Base-by-base conservation (phyloP, 2,888 invertebrate genomes). In the Helicoverpa assulta region DNA sequence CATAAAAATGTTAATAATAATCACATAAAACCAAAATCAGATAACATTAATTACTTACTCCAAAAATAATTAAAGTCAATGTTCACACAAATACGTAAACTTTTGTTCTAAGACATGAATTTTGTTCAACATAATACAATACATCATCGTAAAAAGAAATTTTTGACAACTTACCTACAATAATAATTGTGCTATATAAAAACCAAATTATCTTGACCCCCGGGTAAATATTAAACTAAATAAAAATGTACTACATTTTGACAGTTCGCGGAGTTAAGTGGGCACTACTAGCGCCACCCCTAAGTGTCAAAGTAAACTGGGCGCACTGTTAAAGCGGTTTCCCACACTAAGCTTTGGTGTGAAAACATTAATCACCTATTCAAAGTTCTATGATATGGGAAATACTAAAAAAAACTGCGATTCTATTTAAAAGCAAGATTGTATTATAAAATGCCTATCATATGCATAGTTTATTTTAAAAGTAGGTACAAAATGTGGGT, bases 291-390 rank as follows among this genome's bases (percentile, higher is more conserved):
- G 65, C 73, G 51, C 51, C 18, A 18, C 16, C 6, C 0, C 6
- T 10, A 47, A 52, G 37, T 29, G 1, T 6, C 73, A 55, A 59
- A 16, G 16, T 40, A 58, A 12, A 60, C 67, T 73, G 56, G 67
- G 18, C 53, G 47, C 40, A 47, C 21, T 54, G n/a, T 50, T 47
- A 65, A 68, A 52, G 21, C 6, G 55, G 55, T 70, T 77, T 83
- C 82, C 76, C 82, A 82, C 78, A 74, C n/a, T 43, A 60, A 53
- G 67, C 55, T 69, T 58, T 78, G 79, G 70, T 82, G 71, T 80
- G 82, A 80, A 76, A 69, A 73, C 77, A 73, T 82, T 82, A 82
- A 82, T 82, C 72, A 84, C 73, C 82, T 51, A 84, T 82, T 84
- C 79, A 79, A 56, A 51, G 19, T 62, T 57, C 37, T 83, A 70